A percentile compares a stretch with the other conserved stretches of the same genome.
These are phyloP conservation scores for Pygmarrhopalites habei DNA, from an alignment of 1,140 invertebrate species.

Conservation along the genomic window DNA sequence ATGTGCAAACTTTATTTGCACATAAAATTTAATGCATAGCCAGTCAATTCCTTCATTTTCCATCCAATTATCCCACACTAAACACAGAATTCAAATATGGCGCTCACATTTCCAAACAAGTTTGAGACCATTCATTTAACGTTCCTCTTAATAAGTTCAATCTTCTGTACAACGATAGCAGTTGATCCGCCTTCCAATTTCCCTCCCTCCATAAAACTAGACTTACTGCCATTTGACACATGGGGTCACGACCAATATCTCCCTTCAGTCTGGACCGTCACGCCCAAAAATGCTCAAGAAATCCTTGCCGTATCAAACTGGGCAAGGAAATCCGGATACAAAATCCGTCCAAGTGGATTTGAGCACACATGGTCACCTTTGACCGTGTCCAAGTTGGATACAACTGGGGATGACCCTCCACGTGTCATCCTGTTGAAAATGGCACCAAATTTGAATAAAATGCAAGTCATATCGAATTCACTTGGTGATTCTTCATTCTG, in stretches of 20 bases:
- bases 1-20: too few relatives aligned
- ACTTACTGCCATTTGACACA: too few relatives aligned
- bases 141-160: too few relatives aligned
- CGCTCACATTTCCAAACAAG: too few relatives aligned
- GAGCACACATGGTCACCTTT: background rate
- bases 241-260: background rate
- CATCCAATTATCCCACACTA: too few relatives aligned
- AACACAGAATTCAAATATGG: too few relatives aligned
- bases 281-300: background rate
- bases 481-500: background rate
- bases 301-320: background rate
- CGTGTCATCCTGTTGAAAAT: constrained; percentile 9
- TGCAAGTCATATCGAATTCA: background rate
- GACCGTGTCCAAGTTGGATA: background rate
- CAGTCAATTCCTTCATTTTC: too few relatives aligned
- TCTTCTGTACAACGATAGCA: too few relatives aligned
- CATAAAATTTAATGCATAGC: too few relatives aligned
- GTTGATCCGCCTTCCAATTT: too few relatives aligned
- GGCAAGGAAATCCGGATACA: background rate
- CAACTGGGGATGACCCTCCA: background rate
- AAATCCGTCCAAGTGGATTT: background rate
- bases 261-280: background rate
- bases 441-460: background rate
- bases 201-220: too few relatives aligned
- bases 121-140: too few relatives aligned